Conservation (phyloP, 1,140 invertebrate species). For the Eriocheir sinensis region DNA sequence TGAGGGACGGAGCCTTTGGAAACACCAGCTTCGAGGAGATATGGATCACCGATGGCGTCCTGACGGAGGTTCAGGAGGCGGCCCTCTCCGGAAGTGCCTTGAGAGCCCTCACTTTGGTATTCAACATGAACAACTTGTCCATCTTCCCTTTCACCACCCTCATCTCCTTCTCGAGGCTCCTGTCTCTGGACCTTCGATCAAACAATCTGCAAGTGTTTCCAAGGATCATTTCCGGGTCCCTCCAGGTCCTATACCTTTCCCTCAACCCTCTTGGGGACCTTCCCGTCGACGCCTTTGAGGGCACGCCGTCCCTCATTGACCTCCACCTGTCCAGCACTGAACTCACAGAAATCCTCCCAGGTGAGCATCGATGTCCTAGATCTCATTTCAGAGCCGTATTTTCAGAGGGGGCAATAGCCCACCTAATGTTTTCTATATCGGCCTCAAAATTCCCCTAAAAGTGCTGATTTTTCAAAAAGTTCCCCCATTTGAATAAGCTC, state of each 20-base stretch:
- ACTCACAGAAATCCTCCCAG: not conserved
- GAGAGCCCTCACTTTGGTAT: not conserved
- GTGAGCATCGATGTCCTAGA: not conserved
- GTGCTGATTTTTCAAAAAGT: not conserved
- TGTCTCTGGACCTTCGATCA: not conserved
- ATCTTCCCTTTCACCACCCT: constrained; percentile 9
- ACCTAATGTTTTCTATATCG: not conserved
- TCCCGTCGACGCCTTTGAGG: not conserved
- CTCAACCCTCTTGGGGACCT: not conserved
- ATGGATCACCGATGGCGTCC: constrained; percentile 17
- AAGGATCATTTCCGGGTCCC: not conserved
- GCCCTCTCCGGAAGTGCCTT: not conserved
- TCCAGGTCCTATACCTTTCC: not conserved
- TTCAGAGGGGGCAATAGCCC: not conserved
- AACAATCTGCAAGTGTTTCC: constrained; percentile 21
- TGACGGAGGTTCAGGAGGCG: not conserved
- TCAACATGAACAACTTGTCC: constrained; percentile 24
- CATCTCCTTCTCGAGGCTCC: not conserved
- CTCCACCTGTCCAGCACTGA: not conserved
- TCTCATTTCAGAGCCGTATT: too few species aligned
- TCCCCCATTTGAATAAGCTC: not conserved
- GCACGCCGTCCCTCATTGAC: not conserved
- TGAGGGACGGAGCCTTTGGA: not conserved
- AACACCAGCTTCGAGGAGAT: not conserved
- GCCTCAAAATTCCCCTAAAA: not conserved